phyloP scores from a whole-genome alignment of 2,797 vertebrate genomes.

The Malacoctenus gilli region DNA sequence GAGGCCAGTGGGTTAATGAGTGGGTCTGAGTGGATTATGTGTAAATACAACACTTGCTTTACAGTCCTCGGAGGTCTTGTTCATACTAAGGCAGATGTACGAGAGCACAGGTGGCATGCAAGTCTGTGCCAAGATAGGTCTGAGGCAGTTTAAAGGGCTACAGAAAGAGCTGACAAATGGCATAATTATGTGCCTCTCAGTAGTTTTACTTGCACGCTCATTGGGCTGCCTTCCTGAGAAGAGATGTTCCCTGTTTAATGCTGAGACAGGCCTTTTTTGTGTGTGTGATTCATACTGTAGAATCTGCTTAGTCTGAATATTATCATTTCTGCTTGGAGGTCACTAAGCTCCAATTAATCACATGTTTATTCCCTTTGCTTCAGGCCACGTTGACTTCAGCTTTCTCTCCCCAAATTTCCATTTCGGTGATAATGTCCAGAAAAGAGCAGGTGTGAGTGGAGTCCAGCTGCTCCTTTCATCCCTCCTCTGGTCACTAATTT shows the following conservation, averaged over 20 bases:
- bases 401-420: slow-evolving; percentile 9
- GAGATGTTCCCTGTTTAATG: background rate
- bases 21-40: slow-evolving; percentile 8
- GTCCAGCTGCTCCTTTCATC: background rate
- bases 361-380: slow-evolving; percentile 16
- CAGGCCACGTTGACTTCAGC: background rate
- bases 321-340: slow-evolving; percentile 29
- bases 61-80: slow-evolving; percentile 37
- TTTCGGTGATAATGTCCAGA: slow-evolving; percentile 3
- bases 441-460: background rate
- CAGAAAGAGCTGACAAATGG: slow-evolving; percentile 13
- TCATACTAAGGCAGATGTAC: slow-evolving; percentile 4
- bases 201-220: no score
- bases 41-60: slow-evolving; percentile 35
- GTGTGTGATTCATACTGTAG: slow-evolving; percentile 29
- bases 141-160: background rate
- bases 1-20: slow-evolving; percentile 30
- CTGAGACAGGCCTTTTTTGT: slow-evolving; percentile 11
- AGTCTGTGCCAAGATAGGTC: background rate
- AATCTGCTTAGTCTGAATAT: slow-evolving; percentile 8
- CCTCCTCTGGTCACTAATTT: no score
- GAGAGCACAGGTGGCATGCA: slow-evolving; percentile 3
- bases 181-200: slow-evolving; percentile 7
- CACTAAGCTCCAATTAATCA: slow-evolving; percentile 19
- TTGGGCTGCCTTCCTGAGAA: slow-evolving; percentile 8